Conservation (phyloP, 2,113 vertebrate species). For the Melanostigma gelatinosum region DNA sequence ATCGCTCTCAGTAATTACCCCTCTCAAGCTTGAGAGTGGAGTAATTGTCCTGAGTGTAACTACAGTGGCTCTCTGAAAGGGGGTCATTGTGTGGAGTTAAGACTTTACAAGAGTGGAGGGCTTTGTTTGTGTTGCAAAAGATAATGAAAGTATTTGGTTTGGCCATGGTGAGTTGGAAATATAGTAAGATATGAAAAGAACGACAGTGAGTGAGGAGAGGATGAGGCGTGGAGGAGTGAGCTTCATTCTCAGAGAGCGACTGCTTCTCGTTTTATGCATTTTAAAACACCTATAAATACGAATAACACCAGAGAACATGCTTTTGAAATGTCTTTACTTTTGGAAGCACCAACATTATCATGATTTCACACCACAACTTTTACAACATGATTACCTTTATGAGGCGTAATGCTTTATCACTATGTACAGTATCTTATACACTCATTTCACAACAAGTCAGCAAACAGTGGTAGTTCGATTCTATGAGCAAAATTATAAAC, state of each 20-base stretch:
- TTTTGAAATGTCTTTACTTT: constrained; percentile 70
- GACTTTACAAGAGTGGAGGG: constrained; percentile 79
- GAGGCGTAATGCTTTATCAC: constrained; percentile 56
- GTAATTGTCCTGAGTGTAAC: constrained; percentile 84
- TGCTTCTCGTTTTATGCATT: constrained; percentile 1
- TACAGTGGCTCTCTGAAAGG: constrained; percentile 83
- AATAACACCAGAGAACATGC: constrained; percentile 48
- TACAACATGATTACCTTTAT: constrained; percentile 60
- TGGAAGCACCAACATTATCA: constrained; percentile 72
- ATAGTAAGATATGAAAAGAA: constrained; percentile 63
- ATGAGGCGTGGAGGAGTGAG: constrained; percentile 7
- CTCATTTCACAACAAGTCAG: constrained; percentile 64
- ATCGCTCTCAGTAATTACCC: constrained; percentile 82
- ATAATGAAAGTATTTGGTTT: constrained; percentile 85
- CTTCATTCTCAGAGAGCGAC: not conserved
- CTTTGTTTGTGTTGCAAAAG: constrained; percentile 82
- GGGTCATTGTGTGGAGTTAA: constrained; percentile 81
- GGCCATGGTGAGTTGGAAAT: constrained; percentile 61
- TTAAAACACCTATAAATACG: not conserved
- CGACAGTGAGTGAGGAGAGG: constrained; percentile 29
- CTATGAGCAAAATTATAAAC: constrained; percentile 25
- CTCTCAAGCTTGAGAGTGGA: constrained; percentile 76
- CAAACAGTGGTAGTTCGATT: constrained; percentile 25
- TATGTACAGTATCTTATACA: constrained; percentile 71
- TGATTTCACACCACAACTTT: constrained; percentile 54